A percentile compares a stretch with the other conserved stretches of the same genome.
Conservation (phyloP, 2,888 invertebrate species). For the Leptodirus hochenwartii region DNA sequence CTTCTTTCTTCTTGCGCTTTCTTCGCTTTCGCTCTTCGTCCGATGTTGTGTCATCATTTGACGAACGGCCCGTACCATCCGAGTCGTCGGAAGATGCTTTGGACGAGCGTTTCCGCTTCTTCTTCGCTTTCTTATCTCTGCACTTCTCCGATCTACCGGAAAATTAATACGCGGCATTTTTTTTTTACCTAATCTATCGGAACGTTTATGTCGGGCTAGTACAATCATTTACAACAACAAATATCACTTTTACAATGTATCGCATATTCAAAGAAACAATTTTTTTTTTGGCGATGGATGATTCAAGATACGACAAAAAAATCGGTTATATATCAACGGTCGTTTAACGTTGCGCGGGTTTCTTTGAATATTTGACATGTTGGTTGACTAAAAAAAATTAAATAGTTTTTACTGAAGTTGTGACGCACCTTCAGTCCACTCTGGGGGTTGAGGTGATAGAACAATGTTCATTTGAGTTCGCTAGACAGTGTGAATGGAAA, state of each 20-base stretch:
- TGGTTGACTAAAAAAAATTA: background rate
- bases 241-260: too few relatives aligned
- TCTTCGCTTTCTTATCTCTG: slow-evolving; percentile 26
- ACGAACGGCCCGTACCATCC: slow-evolving; percentile 18
- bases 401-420: slow-evolving; percentile 4
- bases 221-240: too few relatives aligned
- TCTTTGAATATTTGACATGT: background rate
- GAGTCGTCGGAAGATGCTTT: slow-evolving; percentile 19
- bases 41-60: slow-evolving; percentile 26
- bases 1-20: slow-evolving; percentile 29
- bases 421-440: slow-evolving; percentile 25
- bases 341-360: background rate
- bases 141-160: slow-evolving; percentile 20
- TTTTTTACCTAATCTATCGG: too few relatives aligned
- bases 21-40: slow-evolving; percentile 31
- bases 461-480: too few relatives aligned
- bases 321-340: too few relatives aligned
- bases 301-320: too few relatives aligned
- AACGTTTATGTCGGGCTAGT: too few relatives aligned
- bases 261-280: too few relatives aligned
- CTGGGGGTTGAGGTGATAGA: too few relatives aligned
- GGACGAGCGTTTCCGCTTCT: slow-evolving; percentile 22
- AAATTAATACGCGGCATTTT: slow-evolving; percentile 5
- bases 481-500: too few relatives aligned
- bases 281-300: too few relatives aligned